phyloP scores from a whole-genome alignment of 2,113 vertebrate genomes.

The Labrus mixtus region DNA sequence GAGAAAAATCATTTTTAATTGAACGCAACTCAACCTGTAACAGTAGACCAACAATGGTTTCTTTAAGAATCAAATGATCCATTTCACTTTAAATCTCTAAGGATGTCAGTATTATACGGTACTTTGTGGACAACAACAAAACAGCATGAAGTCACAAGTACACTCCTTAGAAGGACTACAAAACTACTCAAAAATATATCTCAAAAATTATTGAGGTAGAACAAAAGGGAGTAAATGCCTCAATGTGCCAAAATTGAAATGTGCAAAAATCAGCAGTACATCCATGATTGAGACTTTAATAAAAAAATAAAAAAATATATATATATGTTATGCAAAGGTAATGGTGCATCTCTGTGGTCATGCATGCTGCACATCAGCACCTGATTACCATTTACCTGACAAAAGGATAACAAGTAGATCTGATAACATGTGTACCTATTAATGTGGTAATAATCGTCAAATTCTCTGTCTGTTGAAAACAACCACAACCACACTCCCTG shows the following conservation, averaged over 20 bases:
- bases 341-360: neutral
- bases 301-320: neutral
- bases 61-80: no score
- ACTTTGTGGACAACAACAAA: neutral
- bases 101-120: no score
- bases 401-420: no score
- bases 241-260: neutral
- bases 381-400: neutral
- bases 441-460: no score
- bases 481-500: neutral
- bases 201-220: neutral
- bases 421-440: no score
- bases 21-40: neutral
- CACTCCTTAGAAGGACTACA: neutral
- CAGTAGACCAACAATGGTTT: no score
- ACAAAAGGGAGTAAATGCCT: no score
- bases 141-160: neutral
- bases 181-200: conserved; percentile 2
- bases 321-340: no score
- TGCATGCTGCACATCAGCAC: neutral
- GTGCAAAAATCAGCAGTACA: neutral
- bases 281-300: neutral
- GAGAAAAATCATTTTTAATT: no score
- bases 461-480: neutral
- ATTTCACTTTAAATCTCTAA: no score